Base-by-base conservation (phyloP, 2,888 invertebrate species). In the Pyrgus malvae region DNA sequence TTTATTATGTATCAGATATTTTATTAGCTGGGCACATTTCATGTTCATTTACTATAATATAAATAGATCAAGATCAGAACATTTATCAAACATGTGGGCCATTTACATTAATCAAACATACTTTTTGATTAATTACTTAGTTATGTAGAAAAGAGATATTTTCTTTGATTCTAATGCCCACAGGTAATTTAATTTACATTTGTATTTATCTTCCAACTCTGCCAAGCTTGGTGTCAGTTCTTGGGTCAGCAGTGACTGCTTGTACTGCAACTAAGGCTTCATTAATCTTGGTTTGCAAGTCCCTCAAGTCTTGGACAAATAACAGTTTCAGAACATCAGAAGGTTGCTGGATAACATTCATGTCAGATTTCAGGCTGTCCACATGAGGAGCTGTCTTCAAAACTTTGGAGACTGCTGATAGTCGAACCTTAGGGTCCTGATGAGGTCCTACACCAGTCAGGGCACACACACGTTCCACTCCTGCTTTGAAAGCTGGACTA, bases 191-290 rank as follows among this genome's bases (percentile, higher is more conserved):
- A 9, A 6, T 49, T 19, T 1, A 27, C 6, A 11, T n/a, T n/a
- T n/a, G n/a, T 2, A 50, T 42, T 82, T 87, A 85, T 83, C 83
- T 81, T 21, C 99, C 99, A 65, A 99, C 98, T 92, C 96, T 95
- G 48, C 99, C 99, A 41, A 99, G 89, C 76, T 94, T 95, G 0
- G 98, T 97, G 76, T 99, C 98, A 60, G 99, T 99, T 87, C 97
- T 97, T 1, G 99, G 99, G 91, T 99, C 95, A 3, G 99, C 99
- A 0, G 99, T 99, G 1, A 99, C 91, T 59, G 91, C 93, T 89
- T 99, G 99, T 2, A 98, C 96, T 38, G 94, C 93, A 1, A 99
- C 99, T 63, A 99, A 95, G 0, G 97, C 94, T 80, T 98, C 97
- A 82, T 99, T 99, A 46, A 99, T 98, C 69, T 93, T 93, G 0